Evolutionary conservation across 2,888 invertebrate genomes (phyloP).

Genomic region (Mythimna vitellina): DNA sequence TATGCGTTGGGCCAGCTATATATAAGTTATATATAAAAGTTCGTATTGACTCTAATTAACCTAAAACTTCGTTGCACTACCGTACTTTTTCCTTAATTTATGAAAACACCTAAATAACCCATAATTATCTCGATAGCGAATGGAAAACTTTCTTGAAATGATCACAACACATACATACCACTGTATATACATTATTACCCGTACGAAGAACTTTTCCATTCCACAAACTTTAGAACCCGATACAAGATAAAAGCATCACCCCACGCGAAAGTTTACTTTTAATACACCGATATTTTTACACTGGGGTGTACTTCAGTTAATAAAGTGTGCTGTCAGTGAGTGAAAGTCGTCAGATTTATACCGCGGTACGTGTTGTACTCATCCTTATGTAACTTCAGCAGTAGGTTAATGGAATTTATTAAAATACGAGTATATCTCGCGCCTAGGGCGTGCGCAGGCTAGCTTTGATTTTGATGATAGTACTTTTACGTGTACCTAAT

Average conservation of each 20-base stretch:
- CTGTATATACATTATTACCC: neutral
- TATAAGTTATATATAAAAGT: too few species aligned
- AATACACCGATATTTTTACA: conserved; percentile 52
- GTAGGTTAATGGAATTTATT: conserved; percentile 78
- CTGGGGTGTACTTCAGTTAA: conserved; percentile 71
- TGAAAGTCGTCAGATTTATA: conserved; percentile 80
- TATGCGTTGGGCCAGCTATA: too few species aligned
- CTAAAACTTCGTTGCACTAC: neutral
- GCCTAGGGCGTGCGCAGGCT: conserved; percentile 51
- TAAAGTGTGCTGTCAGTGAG: conserved; percentile 75
- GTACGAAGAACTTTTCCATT: conserved; percentile 18
- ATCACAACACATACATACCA: neutral
- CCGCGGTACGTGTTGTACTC: conserved; percentile 61
- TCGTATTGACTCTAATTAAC: neutral
- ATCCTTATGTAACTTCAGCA: conserved; percentile 74
- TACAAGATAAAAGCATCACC: conserved; percentile 28
- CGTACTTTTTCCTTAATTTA: neutral
- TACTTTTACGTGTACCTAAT: conserved; percentile 4
- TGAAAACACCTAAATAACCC: neutral
- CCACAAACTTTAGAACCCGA: conserved; percentile 36
- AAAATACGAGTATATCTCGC: conserved; percentile 64
- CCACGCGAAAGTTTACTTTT: conserved; percentile 46
- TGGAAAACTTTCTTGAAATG: neutral
- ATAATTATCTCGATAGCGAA: neutral
- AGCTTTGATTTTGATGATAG: conserved; percentile 32